Percentiles rank a stretch among this genome's conserved stretches.
Conservation (phyloP, 2,113 vertebrate species). For the Indri indri region DNA sequence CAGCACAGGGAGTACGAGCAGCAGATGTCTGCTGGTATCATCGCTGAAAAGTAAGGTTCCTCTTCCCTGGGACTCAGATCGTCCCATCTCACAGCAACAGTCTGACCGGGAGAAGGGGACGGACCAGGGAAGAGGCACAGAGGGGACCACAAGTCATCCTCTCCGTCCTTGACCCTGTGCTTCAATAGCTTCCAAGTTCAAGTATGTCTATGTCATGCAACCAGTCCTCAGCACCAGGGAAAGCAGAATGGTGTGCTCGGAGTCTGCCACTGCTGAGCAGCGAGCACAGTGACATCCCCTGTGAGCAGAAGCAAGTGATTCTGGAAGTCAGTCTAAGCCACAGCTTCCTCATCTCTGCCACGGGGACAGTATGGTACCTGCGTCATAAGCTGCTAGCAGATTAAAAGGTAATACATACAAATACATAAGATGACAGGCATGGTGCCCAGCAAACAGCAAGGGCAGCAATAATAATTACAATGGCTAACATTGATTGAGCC, state of each 20-base stretch:
- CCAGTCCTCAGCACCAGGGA: background rate
- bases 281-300: fast-evolving
- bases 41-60: background rate
- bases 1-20: background rate
- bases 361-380: background rate
- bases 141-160: fast-evolving
- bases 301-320: background rate
- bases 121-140: too few species aligned
- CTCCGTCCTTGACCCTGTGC: background rate
- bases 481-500: background rate
- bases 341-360: background rate
- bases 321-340: background rate
- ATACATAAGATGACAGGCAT: background rate
- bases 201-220: background rate
- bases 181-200: background rate
- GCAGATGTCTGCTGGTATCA: background rate
- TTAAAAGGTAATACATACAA: background rate
- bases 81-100: fast-evolving
- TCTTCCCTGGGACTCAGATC: background rate
- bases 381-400: background rate
- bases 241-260: fast-evolving
- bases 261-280: background rate
- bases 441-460: background rate
- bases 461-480: background rate
- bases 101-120: background rate